Percentiles rank a stretch among this genome's conserved stretches.
These are phyloP conservation scores for Vespertilio murinus DNA, from an alignment of 2,797 vertebrate genomes.

Conservation along the genomic window DNA sequence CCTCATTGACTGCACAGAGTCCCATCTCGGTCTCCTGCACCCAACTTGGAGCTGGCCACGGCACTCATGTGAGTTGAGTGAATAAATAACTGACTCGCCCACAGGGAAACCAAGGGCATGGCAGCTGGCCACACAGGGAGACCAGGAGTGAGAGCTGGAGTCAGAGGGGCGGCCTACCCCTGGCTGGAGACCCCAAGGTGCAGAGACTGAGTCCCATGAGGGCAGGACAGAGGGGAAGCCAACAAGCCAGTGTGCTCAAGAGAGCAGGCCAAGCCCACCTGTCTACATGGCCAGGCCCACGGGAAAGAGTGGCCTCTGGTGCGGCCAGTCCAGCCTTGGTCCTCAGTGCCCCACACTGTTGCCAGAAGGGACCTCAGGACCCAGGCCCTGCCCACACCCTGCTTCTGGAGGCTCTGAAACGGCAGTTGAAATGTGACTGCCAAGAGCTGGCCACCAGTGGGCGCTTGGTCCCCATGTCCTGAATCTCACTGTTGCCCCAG, in stretches of 20 bases:
- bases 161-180: not conserved
- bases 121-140: rapidly evolving
- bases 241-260: rapidly evolving
- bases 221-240: too few species aligned
- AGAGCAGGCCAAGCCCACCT: rapidly evolving
- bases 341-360: rapidly evolving
- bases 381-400: not conserved
- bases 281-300: rapidly evolving
- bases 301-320: not conserved
- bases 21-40: not conserved
- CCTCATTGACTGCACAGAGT: not conserved
- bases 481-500: not conserved
- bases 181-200: not conserved
- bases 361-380: not conserved
- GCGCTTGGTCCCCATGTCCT: not conserved
- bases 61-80: not conserved
- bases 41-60: rapidly evolving
- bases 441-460: not conserved
- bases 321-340: not conserved
- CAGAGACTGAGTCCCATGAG: rapidly evolving
- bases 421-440: not conserved
- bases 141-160: rapidly evolving
- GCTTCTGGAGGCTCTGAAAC: not conserved
- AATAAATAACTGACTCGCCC: not conserved
- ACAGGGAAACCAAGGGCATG: rapidly evolving